Percentiles rank a stretch among this genome's conserved stretches.
phyloP scores from a whole-genome alignment of 2,797 vertebrate genomes.

The Linurgus olivaceus region DNA sequence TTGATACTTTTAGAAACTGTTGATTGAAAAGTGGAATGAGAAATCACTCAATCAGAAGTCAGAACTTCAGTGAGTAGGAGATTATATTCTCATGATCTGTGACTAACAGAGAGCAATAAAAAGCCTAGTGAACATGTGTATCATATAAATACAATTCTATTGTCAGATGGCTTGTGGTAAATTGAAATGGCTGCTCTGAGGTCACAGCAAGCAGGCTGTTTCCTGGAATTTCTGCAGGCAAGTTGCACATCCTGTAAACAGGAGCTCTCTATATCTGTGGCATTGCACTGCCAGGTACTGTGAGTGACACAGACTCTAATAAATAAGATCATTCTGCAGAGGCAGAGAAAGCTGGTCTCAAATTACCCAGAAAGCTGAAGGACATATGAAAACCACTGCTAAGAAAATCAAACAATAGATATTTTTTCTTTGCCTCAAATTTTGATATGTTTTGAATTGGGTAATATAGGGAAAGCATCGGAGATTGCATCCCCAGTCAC shows the following conservation, averaged over 20 bases:
- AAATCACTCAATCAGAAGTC: background rate
- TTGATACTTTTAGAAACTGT: conserved; percentile 5
- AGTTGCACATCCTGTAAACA: conserved; percentile 32
- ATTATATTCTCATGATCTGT: background rate
- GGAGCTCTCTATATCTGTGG: background rate
- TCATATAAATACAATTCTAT: background rate
- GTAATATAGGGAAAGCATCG: background rate
- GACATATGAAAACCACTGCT: background rate
- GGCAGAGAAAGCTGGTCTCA: background rate
- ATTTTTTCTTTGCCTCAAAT: background rate
- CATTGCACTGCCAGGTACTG: background rate
- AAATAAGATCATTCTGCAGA: background rate
- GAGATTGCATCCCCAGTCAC: background rate
- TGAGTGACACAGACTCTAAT: background rate
- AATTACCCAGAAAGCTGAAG: background rate
- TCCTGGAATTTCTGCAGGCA: conserved; percentile 46
- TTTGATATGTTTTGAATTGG: background rate
- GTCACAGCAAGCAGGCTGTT: conserved; percentile 8
- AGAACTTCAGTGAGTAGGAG: background rate
- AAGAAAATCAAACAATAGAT: background rate
- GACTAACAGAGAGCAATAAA: background rate
- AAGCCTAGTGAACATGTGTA: background rate
- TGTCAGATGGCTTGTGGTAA: conserved; percentile 1
- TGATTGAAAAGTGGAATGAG: background rate
- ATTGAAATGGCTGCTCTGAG: conserved; percentile 15